Evolutionary conservation across 2,113 vertebrate genomes (phyloP).

Genomic region (Stigmatopora argus): DNA sequence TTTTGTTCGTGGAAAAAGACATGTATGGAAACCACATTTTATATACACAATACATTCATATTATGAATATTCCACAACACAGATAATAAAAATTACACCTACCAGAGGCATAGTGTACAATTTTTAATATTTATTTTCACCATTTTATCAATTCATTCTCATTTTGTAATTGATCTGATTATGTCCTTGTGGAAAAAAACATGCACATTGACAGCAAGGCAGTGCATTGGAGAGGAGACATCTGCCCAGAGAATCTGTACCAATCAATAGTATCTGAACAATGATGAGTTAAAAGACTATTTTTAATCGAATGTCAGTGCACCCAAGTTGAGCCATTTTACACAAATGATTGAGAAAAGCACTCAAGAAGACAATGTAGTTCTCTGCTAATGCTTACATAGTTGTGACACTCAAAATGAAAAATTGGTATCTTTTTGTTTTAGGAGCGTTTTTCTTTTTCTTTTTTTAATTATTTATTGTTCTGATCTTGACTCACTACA

Average conservation of each 20-base stretch:
- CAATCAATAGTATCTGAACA: conserved; percentile 3
- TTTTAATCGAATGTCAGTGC: background rate
- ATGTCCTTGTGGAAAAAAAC: background rate
- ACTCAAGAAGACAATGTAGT: background rate
- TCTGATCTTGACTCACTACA: background rate
- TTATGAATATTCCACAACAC: too few relatives aligned
- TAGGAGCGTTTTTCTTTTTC: background rate
- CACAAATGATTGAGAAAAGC: background rate
- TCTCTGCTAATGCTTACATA: background rate
- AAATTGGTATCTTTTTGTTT: background rate
- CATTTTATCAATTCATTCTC: background rate
- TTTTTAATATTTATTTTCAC: background rate
- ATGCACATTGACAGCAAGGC: background rate
- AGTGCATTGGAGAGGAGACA: background rate
- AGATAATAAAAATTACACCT: background rate
- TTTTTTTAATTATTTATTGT: background rate
- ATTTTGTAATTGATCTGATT: background rate
- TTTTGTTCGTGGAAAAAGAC: conserved; percentile 22
- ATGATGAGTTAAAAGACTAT: background rate
- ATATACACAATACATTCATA: background rate
- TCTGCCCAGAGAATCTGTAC: background rate
- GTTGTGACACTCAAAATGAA: background rate
- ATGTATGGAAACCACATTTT: conserved; percentile 6
- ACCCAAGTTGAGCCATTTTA: background rate
- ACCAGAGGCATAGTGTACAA: background rate